A percentile compares a stretch with the other conserved stretches of the same genome.
These are phyloP conservation scores for Burhinus bistriatus DNA, from an alignment of 2,113 vertebrate genomes.

Conservation along the genomic window DNA sequence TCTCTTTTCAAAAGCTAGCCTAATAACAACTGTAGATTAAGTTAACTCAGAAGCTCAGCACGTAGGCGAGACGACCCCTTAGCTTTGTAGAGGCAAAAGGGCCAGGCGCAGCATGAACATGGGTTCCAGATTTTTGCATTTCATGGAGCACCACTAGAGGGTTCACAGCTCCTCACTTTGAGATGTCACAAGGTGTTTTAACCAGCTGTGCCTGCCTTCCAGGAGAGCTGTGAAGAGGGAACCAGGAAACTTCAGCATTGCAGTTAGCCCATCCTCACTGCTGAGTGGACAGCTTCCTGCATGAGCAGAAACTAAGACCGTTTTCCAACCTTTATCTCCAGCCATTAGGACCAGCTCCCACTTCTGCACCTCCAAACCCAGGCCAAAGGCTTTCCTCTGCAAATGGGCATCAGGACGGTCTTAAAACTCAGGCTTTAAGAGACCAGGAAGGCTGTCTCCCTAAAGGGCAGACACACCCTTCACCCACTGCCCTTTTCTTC, in stretches of 20 bases:
- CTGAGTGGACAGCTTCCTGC: not conserved
- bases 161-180: not conserved
- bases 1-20: not conserved
- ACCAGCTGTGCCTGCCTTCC: not conserved
- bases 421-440: not conserved
- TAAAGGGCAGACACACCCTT: not conserved
- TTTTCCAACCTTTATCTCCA: not conserved
- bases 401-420: not conserved
- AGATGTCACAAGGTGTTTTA: not conserved
- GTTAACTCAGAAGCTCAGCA: not conserved
- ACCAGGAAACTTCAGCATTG: not conserved
- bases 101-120: rapidly evolving
- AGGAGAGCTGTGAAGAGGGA: not conserved
- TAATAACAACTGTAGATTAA: not conserved
- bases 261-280: not conserved
- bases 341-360: not conserved
- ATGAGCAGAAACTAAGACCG: not conserved
- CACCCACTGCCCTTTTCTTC: not conserved
- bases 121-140: not conserved
- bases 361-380: not conserved
- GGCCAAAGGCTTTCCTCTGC: not conserved
- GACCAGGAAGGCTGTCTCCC: not conserved
- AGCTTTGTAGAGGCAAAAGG: not conserved
- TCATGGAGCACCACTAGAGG: not conserved
- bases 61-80: rapidly evolving